These are phyloP conservation scores for Pristionchus arcanus DNA, from an alignment of 2,888 invertebrate genomes.

Conservation along the genomic window DNA sequence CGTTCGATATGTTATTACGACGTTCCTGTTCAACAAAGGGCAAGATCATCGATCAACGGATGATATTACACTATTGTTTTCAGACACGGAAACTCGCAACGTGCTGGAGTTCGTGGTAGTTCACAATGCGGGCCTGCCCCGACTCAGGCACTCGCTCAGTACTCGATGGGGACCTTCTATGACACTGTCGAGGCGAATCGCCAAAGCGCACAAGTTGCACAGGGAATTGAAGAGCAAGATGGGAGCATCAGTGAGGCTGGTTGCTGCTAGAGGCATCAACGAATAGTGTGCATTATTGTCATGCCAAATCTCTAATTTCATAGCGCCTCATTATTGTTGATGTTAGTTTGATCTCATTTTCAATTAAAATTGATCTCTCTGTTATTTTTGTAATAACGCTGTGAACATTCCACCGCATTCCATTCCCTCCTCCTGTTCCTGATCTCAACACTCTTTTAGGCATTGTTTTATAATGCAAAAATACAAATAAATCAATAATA, in stretches of 20 bases:
- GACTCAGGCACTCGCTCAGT: not conserved
- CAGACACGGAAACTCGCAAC: not conserved
- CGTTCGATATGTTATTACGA: no score
- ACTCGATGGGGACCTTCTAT: no score
- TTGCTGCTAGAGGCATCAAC: not conserved
- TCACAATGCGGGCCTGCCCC: not conserved
- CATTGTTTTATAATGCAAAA: no score
- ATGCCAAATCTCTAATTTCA: no score
- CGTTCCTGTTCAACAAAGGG: not conserved
- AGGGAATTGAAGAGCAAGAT: not conserved
- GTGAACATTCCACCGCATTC: no score
- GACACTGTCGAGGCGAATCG: not conserved
- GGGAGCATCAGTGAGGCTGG: not conserved
- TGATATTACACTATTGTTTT: not conserved
- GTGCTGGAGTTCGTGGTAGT: not conserved
- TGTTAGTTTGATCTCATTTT: no score
- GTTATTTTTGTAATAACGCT: no score
- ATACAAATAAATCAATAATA: not conserved
- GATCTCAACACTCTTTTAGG: no score
- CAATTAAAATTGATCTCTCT: no score
- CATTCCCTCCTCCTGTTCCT: no score
- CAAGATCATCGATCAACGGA: not conserved
- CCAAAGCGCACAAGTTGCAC: not conserved
- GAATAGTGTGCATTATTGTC: not conserved
- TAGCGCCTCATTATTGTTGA: no score